Base-by-base conservation (phyloP, 2,888 invertebrate genomes). In the Lasius platythorax region DNA sequence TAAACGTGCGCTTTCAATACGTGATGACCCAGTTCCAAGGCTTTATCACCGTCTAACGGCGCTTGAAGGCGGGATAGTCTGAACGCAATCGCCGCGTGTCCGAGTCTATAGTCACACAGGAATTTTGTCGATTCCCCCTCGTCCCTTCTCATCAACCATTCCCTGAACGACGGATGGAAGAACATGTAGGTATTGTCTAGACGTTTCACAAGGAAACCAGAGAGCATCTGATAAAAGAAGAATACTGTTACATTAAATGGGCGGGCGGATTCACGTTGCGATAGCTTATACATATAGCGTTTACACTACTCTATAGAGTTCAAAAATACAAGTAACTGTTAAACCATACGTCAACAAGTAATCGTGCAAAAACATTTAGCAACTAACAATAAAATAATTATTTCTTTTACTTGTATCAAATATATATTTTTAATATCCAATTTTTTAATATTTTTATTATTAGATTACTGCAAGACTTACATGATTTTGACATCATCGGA, bases 131-230 rank as follows among this genome's bases (percentile, higher is more conserved):
- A 98, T 94, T 99, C 98, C 89, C 97, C 98, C 90, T 98, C 98
- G 88, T 97, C 98, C 66, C 99, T 96, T 56, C 98, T 96, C 88
- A 98, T 97, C 87, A 99, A 96, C 99, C 99, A 99, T 96, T 99
- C 99, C 96, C 99, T 97, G 95, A 99, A 98, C 4, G 99, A 98
- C 0, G 99, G 99, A 95, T 99, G 99, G 95, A 99, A 99, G 95
- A 99, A 99, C 98, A 99, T 99, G 95, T 98, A 99, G 0, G 99
- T 98, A 94, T 98, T 98, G 95, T 99, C 99, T 92, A 98, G 96
- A 75, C 99, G 96, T 95, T 98, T 98, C 82, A 99, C 98, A 30
- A 99, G 96, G 93, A 99, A 98, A 73, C 98, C 98, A 76, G 98
- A 96, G 50, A 99, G 96, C 86, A 97, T 96, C 96, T 96, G 93